These are phyloP conservation scores for Nemurella pictetii DNA, from an alignment of 2,888 invertebrate genomes.

Conservation along the genomic window DNA sequence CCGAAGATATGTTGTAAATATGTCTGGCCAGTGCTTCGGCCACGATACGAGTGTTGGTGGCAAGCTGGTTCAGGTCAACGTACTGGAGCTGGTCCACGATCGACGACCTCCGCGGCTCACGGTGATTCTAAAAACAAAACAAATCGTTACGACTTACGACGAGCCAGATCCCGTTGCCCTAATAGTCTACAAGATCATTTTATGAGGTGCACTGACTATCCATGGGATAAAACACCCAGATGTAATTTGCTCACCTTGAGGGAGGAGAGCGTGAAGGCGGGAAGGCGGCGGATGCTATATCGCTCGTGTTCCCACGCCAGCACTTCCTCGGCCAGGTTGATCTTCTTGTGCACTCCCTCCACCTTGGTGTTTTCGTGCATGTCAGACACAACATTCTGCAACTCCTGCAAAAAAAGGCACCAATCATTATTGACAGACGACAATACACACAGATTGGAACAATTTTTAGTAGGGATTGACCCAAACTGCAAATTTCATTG, in stretches of 20 bases:
- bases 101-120: conserved; percentile 61
- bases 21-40: conserved; percentile 84
- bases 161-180: too few species aligned
- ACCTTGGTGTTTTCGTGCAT: conserved; percentile 54
- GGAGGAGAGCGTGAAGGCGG: conserved; percentile 89
- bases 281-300: conserved; percentile 87
- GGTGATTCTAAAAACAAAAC: conserved; percentile 58
- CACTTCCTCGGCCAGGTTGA: conserved; percentile 89
- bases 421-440: conserved; percentile 2
- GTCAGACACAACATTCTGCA: conserved; percentile 61
- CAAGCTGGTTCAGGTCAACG: conserved; percentile 61
- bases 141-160: conserved; percentile 2
- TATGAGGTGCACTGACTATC: too few species aligned
- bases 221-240: conserved; percentile 15
- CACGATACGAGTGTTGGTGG: conserved; percentile 70
- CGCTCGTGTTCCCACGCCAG: conserved; percentile 97
- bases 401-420: conserved; percentile 60
- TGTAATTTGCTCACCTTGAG: conserved; percentile 55
- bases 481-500: too few species aligned
- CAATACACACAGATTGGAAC: not conserved
- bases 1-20: conserved; percentile 69
- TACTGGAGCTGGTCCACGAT: conserved; percentile 65
- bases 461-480: not conserved
- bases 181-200: too few species aligned
- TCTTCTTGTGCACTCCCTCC: conserved; percentile 89